Conservation (phyloP, 2,113 vertebrate species). For the Lophius piscatorius region DNA sequence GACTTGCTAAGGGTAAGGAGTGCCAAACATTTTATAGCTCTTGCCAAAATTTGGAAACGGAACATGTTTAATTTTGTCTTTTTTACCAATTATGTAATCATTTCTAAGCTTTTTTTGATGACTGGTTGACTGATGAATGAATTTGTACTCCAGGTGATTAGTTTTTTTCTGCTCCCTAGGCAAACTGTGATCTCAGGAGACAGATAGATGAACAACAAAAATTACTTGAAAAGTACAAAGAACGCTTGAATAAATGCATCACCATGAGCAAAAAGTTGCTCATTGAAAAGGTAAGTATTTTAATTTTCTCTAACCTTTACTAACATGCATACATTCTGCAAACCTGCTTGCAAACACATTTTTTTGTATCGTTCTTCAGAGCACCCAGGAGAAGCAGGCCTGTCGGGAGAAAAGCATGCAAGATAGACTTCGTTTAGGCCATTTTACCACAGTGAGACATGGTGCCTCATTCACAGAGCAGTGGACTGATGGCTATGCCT, state of each 20-base stretch:
- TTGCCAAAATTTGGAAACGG: too few relatives aligned
- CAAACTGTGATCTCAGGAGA: slow-evolving; percentile 99
- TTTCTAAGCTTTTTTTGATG: too few relatives aligned
- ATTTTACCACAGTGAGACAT: slow-evolving; percentile 98
- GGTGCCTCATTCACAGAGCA: slow-evolving; percentile 99
- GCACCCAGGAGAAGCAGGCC: slow-evolving; percentile 96
- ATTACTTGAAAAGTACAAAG: slow-evolving; percentile 99
- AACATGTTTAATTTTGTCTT: background rate
- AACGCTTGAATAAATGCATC: slow-evolving; percentile 99
- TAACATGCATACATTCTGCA: background rate
- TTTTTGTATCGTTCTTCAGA: slow-evolving; percentile 80
- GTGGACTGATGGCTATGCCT: slow-evolving; percentile 99
- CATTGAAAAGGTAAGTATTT: slow-evolving; percentile 92
- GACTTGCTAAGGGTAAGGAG: slow-evolving; percentile 96
- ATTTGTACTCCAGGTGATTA: slow-evolving; percentile 1
- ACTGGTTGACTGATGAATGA: too few relatives aligned
- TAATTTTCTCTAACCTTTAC: background rate
- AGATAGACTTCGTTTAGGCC: slow-evolving; percentile 96
- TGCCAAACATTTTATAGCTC: background rate
- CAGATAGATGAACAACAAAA: slow-evolving; percentile 99
- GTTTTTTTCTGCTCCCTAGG: slow-evolving; percentile 74
- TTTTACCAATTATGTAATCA: background rate
- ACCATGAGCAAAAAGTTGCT: slow-evolving; percentile 99
- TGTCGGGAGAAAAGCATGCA: slow-evolving; percentile 99
- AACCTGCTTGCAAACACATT: background rate